phyloP scores from a whole-genome alignment of 2,888 invertebrate species.

The Nudaria mundana region DNA sequence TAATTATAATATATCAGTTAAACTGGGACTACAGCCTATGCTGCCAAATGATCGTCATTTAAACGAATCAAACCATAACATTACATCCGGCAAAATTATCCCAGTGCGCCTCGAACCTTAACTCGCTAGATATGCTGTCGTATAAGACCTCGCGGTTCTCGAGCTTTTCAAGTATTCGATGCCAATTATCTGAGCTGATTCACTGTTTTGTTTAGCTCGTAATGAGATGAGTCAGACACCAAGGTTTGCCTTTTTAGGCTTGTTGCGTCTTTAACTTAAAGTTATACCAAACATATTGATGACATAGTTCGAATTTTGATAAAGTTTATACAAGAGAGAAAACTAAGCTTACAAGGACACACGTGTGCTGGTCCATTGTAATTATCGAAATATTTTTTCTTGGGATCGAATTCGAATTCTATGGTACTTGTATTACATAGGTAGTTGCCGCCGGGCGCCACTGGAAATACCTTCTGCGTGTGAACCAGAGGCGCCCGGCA shows the following conservation, averaged over 20 bases:
- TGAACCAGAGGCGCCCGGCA: too few species aligned
- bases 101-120: not conserved
- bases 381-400: too few species aligned
- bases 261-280: constrained; percentile 3
- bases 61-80: not conserved
- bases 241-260: constrained; percentile 7
- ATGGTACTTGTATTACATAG: too few species aligned
- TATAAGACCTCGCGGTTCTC: constrained; percentile 19
- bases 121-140: constrained; percentile 12
- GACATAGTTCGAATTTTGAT: not conserved
- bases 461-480: too few species aligned
- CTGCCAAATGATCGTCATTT: not conserved
- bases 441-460: too few species aligned
- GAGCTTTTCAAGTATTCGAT: constrained; percentile 17
- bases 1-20: too few species aligned
- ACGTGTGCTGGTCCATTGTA: too few species aligned
- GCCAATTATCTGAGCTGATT: constrained; percentile 33
- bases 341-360: too few species aligned
- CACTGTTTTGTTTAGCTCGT: constrained; percentile 27
- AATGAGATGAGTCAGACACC: constrained; percentile 24
- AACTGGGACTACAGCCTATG: not conserved
- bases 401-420: too few species aligned
- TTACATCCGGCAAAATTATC: not conserved
- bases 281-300: constrained; percentile 7
- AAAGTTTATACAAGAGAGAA: too few species aligned